These are phyloP conservation scores for Bubo scandiacus DNA, from an alignment of 2,113 vertebrate genomes.

Conservation along the genomic window DNA sequence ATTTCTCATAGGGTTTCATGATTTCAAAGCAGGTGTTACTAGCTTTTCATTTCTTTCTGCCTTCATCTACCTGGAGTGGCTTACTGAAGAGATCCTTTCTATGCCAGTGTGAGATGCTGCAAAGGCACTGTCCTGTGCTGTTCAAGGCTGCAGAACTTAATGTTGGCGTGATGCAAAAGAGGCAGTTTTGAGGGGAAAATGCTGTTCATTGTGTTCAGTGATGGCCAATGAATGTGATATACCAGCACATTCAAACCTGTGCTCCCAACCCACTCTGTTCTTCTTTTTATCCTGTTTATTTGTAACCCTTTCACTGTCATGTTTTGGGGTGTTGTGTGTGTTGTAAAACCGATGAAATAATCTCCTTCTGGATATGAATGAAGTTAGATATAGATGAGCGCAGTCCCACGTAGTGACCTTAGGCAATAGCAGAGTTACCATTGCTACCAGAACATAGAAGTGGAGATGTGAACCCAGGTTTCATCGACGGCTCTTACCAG, in stretches of 20 bases:
- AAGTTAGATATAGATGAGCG: not conserved
- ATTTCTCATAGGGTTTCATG: not conserved
- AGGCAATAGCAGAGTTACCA: not conserved
- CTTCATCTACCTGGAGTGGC: not conserved
- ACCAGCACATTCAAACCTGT: not conserved
- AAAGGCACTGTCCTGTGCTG: not conserved
- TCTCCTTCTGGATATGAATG: not conserved
- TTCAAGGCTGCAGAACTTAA: not conserved
- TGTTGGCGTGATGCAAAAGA: not conserved
- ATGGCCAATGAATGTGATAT: conserved; percentile 36
- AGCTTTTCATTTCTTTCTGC: not conserved
- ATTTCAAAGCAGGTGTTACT: not conserved
- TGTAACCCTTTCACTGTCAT: not conserved
- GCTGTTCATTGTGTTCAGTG: conserved; percentile 36
- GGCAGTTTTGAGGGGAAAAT: not conserved
- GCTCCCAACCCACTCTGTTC: not conserved
- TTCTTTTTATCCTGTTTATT: not conserved
- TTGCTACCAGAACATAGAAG: not conserved
- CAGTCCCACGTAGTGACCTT: not conserved
- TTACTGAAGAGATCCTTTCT: not conserved
- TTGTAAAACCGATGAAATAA: not conserved
- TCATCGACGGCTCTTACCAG: not conserved
- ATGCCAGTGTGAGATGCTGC: not conserved
- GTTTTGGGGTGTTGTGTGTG: not conserved
- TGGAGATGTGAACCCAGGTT: not conserved